These are phyloP conservation scores for Caprella mutica DNA, from an alignment of 2,888 invertebrate genomes.

Conservation along the genomic window DNA sequence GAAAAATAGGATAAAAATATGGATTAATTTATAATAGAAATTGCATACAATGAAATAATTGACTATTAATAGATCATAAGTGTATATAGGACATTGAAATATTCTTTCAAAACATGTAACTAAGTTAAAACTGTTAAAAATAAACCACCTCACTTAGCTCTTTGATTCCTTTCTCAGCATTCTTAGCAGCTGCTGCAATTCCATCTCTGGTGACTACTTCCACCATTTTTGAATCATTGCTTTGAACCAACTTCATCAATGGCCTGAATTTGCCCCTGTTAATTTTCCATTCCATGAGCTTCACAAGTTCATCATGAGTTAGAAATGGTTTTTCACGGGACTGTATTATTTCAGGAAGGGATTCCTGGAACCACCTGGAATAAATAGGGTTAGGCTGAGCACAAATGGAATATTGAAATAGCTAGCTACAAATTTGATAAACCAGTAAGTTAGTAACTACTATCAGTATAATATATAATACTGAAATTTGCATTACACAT, in stretches of 20 bases:
- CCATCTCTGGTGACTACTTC: constrained; percentile 13
- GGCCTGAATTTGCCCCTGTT: constrained; percentile 29
- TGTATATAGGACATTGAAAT: background rate
- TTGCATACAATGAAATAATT: too few relatives aligned
- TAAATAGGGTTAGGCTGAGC: too few relatives aligned
- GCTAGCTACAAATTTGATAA: too few relatives aligned
- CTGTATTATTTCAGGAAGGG: background rate
- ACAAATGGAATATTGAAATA: too few relatives aligned
- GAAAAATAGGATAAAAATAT: too few relatives aligned
- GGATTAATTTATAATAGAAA: too few relatives aligned
- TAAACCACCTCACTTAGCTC: background rate
- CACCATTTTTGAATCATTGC: constrained; percentile 17
- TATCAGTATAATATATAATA: too few relatives aligned
- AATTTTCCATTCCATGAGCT: constrained; percentile 29
- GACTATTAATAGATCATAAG: background rate
- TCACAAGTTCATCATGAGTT: constrained; percentile 17
- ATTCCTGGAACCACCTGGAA: constrained; percentile 29
- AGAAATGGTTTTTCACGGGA: constrained; percentile 17
- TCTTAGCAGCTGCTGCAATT: constrained; percentile 9
- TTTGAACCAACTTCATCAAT: constrained; percentile 14
- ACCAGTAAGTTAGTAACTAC: too few relatives aligned
- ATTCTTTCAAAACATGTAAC: background rate
- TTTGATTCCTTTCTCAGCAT: background rate
- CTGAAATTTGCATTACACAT: too few relatives aligned
- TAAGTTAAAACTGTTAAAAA: background rate